Evolutionary conservation across 2,888 invertebrate species (phyloP).

Genomic region (Nomada fucata): DNA sequence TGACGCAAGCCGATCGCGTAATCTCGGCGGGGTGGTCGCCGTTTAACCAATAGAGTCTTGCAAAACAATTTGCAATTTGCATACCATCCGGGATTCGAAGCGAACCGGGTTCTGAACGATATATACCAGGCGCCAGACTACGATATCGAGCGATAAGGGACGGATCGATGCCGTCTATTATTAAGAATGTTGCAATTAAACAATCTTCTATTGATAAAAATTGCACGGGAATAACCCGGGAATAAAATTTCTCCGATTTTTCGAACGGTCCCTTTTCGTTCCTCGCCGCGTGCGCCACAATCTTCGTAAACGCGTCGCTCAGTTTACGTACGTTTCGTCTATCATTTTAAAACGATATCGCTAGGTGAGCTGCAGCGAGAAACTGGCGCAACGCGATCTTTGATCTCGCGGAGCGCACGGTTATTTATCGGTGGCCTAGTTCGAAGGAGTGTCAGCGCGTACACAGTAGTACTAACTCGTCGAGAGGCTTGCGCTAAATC

Average conservation of each 20-base stretch:
- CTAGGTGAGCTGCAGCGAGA: background rate
- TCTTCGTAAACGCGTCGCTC: no score
- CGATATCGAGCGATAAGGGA: slow-evolving; percentile 35
- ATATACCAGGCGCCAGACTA: slow-evolving; percentile 20
- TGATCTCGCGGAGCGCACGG: background rate
- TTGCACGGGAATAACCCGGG: no score
- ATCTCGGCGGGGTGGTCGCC: slow-evolving; percentile 14
- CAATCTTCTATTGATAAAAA: no score
- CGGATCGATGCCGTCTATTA: background rate
- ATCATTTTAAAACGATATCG: slow-evolving; percentile 7
- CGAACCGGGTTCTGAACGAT: slow-evolving; percentile 19
- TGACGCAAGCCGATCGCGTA: slow-evolving; percentile 54
- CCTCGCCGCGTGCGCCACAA: background rate
- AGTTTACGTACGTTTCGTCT: background rate
- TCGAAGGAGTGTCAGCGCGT: background rate
- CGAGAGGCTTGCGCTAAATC: background rate
- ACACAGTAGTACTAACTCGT: background rate
- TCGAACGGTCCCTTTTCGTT: background rate
- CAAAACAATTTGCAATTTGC: slow-evolving; percentile 61
- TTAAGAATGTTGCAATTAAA: background rate
- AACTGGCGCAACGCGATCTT: background rate
- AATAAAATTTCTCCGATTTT: no score
- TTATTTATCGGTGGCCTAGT: slow-evolving; percentile 19
- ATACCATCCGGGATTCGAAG: slow-evolving; percentile 25
- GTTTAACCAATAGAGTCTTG: slow-evolving; percentile 50